These are phyloP conservation scores for Apis dorsata DNA, from an alignment of 1,140 invertebrate genomes.

Conservation along the genomic window DNA sequence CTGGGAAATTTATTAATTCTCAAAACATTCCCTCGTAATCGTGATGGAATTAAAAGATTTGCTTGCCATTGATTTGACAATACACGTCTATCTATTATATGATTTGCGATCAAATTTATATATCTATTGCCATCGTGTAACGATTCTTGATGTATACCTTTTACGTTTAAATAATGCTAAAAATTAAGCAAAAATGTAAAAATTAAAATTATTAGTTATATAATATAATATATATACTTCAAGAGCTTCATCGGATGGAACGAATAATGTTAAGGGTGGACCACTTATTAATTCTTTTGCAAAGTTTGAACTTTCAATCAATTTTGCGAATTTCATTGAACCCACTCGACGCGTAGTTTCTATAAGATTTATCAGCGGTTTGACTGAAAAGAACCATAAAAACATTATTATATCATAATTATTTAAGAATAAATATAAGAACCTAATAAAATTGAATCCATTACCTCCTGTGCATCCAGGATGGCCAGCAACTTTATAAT, in stretches of 20 bases:
- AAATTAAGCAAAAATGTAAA: not conserved
- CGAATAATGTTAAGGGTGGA: not conserved
- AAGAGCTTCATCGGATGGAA: slow-evolving; percentile 13
- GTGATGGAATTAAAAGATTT: slow-evolving; percentile 69
- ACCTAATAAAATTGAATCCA: not conserved
- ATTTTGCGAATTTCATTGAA: slow-evolving; percentile 15
- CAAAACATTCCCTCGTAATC: slow-evolving; percentile 3
- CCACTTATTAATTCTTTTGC: not conserved
- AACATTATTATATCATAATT: no score
- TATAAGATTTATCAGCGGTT: slow-evolving; percentile 12
- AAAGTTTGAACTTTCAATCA: slow-evolving; percentile 2
- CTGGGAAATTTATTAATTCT: slow-evolving; percentile 33
- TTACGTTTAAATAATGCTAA: not conserved
- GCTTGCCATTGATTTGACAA: slow-evolving; percentile 75
- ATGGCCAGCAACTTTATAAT: not conserved
- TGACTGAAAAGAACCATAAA: not conserved
- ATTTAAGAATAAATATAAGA: no score
- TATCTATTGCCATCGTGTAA: slow-evolving; percentile 47
- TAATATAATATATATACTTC: not conserved
- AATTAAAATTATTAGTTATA: not conserved
- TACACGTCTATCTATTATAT: slow-evolving; percentile 74
- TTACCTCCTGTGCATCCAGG: slow-evolving; percentile 14
- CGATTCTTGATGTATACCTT: slow-evolving; percentile 8
- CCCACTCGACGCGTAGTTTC: slow-evolving; percentile 7
- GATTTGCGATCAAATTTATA: slow-evolving; percentile 76